A percentile compares a stretch with the other conserved stretches of the same genome.
These are phyloP conservation scores for Tiliacea aurago DNA, from an alignment of 2,888 invertebrate genomes.

Conservation along the genomic window DNA sequence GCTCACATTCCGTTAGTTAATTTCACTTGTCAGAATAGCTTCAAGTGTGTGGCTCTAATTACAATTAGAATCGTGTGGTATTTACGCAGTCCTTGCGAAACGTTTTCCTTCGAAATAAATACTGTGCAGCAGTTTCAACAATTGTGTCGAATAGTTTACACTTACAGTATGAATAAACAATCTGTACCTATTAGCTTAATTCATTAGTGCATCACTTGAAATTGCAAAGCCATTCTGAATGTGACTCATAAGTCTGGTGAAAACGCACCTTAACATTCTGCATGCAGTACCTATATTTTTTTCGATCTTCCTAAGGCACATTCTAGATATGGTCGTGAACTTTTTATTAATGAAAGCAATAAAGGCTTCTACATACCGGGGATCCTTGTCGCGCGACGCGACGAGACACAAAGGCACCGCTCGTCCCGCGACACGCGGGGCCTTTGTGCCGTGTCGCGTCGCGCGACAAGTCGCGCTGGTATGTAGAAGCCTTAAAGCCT, in stretches of 20 bases:
- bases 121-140: not conserved
- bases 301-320: not conserved
- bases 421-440: too few relatives aligned
- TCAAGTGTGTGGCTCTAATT: conserved; percentile 44
- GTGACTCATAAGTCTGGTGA: not conserved
- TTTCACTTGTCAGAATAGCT: conserved; percentile 36
- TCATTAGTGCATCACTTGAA: not conserved
- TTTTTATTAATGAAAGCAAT: conserved; percentile 31
- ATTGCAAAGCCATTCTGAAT: not conserved
- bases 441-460: too few relatives aligned
- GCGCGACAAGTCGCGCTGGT: too few relatives aligned
- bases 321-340: not conserved
- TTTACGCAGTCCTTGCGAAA: conserved; percentile 51
- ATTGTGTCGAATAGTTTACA: not conserved
- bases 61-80: conserved; percentile 54
- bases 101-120: conserved; percentile 24
- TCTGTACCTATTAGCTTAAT: not conserved
- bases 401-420: too few relatives aligned
- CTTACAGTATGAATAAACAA: not conserved
- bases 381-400: too few relatives aligned
- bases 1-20: conserved; percentile 20
- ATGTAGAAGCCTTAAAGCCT: too few relatives aligned
- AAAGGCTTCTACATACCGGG: too few relatives aligned
- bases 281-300: not conserved
- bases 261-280: not conserved